phyloP scores from a whole-genome alignment of 1,140 invertebrate genomes.

The Papilio dardanus region DNA sequence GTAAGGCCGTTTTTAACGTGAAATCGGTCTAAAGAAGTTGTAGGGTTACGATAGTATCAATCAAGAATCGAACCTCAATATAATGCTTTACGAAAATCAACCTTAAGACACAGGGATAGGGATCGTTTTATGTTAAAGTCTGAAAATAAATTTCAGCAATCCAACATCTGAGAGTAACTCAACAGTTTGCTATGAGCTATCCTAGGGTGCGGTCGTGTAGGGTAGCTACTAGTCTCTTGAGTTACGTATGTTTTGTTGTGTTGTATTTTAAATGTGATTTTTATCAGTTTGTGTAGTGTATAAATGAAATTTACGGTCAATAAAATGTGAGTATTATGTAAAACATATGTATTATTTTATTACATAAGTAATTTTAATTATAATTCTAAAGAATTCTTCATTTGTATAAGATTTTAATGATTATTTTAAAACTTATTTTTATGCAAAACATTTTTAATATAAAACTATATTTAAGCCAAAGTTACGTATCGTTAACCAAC shows the following conservation, averaged over 20 bases:
- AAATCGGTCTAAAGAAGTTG: too few species aligned
- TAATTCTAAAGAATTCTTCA: too few species aligned
- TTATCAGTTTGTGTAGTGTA: not conserved
- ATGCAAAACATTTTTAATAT: too few species aligned
- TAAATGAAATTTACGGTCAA: not conserved
- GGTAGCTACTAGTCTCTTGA: not conserved
- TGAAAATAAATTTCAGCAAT: conserved; percentile 32
- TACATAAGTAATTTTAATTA: too few species aligned
- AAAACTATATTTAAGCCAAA: too few species aligned
- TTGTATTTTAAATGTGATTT: not conserved
- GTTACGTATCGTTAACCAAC: too few species aligned
- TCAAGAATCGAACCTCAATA: too few species aligned
- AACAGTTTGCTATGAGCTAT: conserved; percentile 38
- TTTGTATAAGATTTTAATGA: too few species aligned
- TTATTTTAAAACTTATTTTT: too few species aligned
- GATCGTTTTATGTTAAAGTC: not conserved
- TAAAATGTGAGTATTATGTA: conserved; percentile 8
- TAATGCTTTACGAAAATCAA: not conserved
- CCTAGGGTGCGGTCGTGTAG: conserved; percentile 25
- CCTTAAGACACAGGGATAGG: not conserved
- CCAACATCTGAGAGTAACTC: conserved; percentile 11
- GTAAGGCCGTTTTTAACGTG: too few species aligned
- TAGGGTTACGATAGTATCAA: too few species aligned
- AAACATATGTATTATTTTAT: not conserved
- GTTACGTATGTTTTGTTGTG: not conserved